A percentile compares a stretch with the other conserved stretches of the same genome.
Evolutionary conservation across 2,113 vertebrate genomes (phyloP).

Genomic region (Gasterosteus aculeatus): DNA sequence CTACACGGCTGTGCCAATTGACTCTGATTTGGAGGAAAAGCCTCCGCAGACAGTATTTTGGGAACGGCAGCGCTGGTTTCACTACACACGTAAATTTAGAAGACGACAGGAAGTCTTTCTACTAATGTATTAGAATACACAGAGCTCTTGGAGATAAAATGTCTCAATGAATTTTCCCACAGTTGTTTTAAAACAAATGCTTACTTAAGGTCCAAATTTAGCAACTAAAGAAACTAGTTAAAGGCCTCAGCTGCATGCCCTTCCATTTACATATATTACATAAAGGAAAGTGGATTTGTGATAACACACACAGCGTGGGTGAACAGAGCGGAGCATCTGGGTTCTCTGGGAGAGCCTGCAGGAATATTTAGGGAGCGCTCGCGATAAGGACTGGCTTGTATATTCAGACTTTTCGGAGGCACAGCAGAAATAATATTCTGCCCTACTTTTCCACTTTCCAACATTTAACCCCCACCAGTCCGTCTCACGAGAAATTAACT

Average conservation of each 20-base stretch:
- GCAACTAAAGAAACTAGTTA: neutral
- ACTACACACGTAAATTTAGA: slow-evolving; percentile 44
- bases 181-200: neutral
- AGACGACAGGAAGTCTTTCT: neutral
- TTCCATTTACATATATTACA: slow-evolving; percentile 35
- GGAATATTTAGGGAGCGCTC: slow-evolving; percentile 10
- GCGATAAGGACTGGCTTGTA: slow-evolving; percentile 11
- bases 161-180: slow-evolving; percentile 5
- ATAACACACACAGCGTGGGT: slow-evolving; percentile 26
- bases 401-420: slow-evolving; percentile 12
- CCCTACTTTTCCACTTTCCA: slow-evolving; percentile 18
- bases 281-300: slow-evolving; percentile 37
- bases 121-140: slow-evolving; percentile 19
- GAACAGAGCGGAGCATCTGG: neutral
- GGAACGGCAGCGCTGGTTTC: neutral
- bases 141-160: neutral
- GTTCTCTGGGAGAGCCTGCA: slow-evolving; percentile 21
- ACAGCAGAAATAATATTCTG: slow-evolving; percentile 7
- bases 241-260: neutral
- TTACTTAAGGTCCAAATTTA: slow-evolving; percentile 14
- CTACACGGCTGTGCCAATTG: neutral
- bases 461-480: slow-evolving; percentile 2
- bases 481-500: neutral
- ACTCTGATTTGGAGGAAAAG: slow-evolving; percentile 19
- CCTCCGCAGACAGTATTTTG: slow-evolving; percentile 12